phyloP scores from a whole-genome alignment of 2,888 invertebrate genomes.

The Stenotaenia linearis region DNA sequence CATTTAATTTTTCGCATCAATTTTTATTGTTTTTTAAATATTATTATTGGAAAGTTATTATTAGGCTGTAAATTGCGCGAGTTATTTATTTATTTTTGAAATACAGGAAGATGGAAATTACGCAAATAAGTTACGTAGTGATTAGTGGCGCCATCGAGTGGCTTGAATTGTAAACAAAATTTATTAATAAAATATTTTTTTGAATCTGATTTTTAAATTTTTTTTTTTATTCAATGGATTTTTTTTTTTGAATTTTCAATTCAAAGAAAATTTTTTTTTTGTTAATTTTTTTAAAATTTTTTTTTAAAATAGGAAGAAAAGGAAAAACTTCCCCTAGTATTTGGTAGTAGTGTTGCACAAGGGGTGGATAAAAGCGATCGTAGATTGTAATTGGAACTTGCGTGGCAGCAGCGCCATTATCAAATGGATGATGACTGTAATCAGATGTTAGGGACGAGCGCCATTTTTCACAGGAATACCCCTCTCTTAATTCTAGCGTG shows the following conservation, averaged over 20 bases:
- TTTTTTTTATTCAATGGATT: too few relatives aligned
- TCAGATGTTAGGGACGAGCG: slow-evolving; percentile 4
- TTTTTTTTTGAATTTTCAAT: too few relatives aligned
- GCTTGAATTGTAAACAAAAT: not conserved
- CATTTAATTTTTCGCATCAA: not conserved
- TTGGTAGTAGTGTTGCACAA: not conserved
- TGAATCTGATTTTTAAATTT: too few relatives aligned
- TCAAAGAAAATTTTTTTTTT: too few relatives aligned
- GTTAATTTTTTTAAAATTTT: not conserved
- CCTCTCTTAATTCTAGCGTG: slow-evolving; percentile 17
- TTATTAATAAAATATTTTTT: too few relatives aligned
- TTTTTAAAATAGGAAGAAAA: not conserved
- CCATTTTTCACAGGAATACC: slow-evolving; percentile 24
- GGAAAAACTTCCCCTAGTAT: not conserved
- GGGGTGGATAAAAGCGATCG: not conserved
- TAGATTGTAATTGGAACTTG: slow-evolving; percentile 8
- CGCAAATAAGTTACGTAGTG: too few relatives aligned
- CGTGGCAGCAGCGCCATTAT: slow-evolving; percentile 17
- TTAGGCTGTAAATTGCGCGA: too few relatives aligned
- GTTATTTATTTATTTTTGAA: not conserved
- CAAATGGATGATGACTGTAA: slow-evolving; percentile 26
- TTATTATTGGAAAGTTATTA: too few relatives aligned
- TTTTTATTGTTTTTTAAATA: not conserved
- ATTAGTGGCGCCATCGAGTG: slow-evolving; percentile 11
- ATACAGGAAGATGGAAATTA: too few relatives aligned